These are phyloP conservation scores for Brotula barbata DNA, from an alignment of 2,797 vertebrate genomes.

Conservation along the genomic window DNA sequence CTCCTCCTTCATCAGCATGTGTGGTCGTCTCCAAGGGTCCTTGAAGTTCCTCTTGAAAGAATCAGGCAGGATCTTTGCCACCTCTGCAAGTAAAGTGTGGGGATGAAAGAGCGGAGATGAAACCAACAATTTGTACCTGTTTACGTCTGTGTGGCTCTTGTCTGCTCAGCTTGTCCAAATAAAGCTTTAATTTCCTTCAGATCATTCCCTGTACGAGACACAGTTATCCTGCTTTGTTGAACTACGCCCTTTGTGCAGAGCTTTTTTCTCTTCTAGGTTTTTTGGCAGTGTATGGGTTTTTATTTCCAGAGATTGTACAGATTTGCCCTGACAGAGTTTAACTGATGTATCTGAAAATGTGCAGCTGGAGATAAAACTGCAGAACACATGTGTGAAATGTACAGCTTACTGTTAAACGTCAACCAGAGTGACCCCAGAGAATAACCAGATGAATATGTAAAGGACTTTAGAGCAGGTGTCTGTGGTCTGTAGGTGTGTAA, in stretches of 20 bases:
- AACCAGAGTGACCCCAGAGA: slow-evolving; percentile 30
- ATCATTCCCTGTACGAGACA: not conserved
- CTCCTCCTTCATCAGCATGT: slow-evolving; percentile 78
- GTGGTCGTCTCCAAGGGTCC: slow-evolving; percentile 84
- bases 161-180: not conserved
- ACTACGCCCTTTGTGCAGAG: slow-evolving; percentile 5
- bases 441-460: slow-evolving; percentile 28
- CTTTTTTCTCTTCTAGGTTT: slow-evolving; percentile 23
- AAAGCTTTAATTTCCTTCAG: not conserved
- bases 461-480: slow-evolving; percentile 4
- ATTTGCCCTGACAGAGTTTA: slow-evolving; percentile 13
- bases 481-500: not conserved
- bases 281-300: no score
- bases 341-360: slow-evolving; percentile 37
- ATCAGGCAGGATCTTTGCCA: slow-evolving; percentile 85
- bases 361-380: slow-evolving; percentile 50
- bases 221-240: not conserved
- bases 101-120: slow-evolving; percentile 9
- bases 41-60: slow-evolving; percentile 86
- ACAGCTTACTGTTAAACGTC: slow-evolving; percentile 26
- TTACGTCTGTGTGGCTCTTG: not conserved
- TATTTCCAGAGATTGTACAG: no score
- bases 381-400: slow-evolving; percentile 45
- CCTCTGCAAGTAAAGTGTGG: slow-evolving; percentile 69
- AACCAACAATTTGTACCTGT: not conserved